Percentiles rank a stretch among this genome's conserved stretches.
These are phyloP conservation scores for Cyanoderma ruficeps DNA, from an alignment of 2,113 vertebrate genomes.

Conservation along the genomic window DNA sequence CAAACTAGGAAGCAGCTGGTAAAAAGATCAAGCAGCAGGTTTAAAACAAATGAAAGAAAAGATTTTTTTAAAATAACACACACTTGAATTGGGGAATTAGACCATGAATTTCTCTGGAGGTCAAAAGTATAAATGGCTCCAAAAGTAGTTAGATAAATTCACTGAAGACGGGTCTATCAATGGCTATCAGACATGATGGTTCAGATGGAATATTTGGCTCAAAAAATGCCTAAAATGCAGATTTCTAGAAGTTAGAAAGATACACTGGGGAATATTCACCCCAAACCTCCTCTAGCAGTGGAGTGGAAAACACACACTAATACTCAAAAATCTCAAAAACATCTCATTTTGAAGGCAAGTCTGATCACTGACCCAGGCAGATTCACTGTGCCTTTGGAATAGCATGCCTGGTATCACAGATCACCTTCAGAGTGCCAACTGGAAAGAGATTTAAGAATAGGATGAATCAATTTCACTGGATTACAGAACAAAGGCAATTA, in stretches of 20 bases:
- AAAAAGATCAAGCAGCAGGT: slow-evolving; percentile 28
- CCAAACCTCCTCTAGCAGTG: not conserved
- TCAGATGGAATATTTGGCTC: not conserved
- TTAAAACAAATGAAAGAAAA: slow-evolving; percentile 16
- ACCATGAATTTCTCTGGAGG: not conserved
- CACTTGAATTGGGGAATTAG: not conserved
- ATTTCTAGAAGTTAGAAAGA: not conserved
- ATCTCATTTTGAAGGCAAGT: not conserved
- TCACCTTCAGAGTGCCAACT: not conserved
- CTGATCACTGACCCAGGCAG: not conserved
- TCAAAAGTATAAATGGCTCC: slow-evolving; percentile 1
- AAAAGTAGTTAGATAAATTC: not conserved
- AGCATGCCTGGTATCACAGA: not conserved
- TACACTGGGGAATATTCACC: not conserved
- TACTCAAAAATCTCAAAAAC: not conserved
- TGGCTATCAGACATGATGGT: not conserved
- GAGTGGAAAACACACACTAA: not conserved
- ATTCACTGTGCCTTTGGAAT: not conserved
- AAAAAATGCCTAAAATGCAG: not conserved
- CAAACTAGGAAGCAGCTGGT: not conserved
- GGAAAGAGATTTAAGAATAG: not conserved
- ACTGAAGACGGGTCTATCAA: not conserved
- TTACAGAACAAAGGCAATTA: slow-evolving; percentile 37
- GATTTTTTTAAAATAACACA: not conserved
- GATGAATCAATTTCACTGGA: slow-evolving; percentile 11